phyloP scores from a whole-genome alignment of 2,797 vertebrate species.

The Phalloptychus januarius region DNA sequence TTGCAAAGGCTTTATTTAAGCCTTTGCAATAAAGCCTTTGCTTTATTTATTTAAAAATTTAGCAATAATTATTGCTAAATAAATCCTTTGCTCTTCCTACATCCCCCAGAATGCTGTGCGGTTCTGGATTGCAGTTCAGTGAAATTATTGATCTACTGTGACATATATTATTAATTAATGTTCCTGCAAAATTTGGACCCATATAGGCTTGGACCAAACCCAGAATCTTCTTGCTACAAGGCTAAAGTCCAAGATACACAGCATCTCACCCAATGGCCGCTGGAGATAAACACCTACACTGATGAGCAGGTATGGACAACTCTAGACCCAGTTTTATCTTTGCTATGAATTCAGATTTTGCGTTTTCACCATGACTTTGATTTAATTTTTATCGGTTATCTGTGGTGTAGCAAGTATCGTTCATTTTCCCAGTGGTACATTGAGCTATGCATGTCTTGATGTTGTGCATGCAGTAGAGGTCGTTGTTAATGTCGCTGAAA shows the following conservation, averaged over 20 bases:
- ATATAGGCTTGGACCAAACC: background rate
- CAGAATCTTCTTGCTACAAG: background rate
- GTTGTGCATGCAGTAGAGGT: constrained; percentile 13
- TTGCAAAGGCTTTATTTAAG: too few species aligned
- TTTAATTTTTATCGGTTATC: constrained; percentile 7
- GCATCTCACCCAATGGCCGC: background rate
- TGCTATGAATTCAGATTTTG: background rate
- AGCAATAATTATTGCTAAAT: too few species aligned
- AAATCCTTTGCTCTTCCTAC: too few species aligned
- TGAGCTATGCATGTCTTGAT: constrained; percentile 8
- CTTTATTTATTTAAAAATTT: too few species aligned
- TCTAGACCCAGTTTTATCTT: background rate
- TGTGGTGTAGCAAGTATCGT: background rate
- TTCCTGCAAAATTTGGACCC: background rate
- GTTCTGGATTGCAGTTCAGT: too few species aligned
- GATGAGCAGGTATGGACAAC: background rate
- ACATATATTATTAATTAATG: background rate
- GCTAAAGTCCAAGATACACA: background rate
- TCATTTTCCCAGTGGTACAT: constrained; percentile 26
- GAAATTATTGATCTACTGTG: too few species aligned
- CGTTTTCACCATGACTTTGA: constrained; percentile 1
- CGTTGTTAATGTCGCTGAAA: constrained; percentile 37
- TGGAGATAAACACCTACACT: background rate
- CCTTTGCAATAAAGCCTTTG: too few species aligned
- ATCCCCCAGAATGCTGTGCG: too few species aligned